Conservation (phyloP, 2,113 vertebrate species). For the Holacanthus passer region DNA sequence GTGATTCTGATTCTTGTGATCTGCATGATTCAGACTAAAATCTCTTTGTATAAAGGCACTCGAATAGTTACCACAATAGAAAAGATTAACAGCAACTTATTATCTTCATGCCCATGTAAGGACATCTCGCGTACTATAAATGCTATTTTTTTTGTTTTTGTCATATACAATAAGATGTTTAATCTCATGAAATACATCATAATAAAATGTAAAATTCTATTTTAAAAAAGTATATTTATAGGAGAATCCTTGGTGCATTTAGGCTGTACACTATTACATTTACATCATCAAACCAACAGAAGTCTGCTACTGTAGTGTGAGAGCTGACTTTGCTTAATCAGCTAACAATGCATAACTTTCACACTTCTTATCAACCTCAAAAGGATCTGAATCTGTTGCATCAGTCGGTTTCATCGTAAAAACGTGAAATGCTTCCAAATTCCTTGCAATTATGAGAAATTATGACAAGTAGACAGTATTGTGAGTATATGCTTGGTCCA, state of each 20-base stretch:
- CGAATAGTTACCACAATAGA: background rate
- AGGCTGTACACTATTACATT: background rate
- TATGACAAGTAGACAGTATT: background rate
- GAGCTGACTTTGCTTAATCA: conserved; percentile 22
- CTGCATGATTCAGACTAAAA: background rate
- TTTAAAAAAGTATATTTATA: background rate
- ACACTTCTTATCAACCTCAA: background rate
- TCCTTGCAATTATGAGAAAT: background rate
- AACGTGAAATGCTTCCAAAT: background rate
- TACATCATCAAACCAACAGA: conserved; percentile 21
- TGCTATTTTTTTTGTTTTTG: background rate
- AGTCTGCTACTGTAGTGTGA: conserved; percentile 1
- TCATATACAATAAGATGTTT: background rate
- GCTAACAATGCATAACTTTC: conserved; percentile 3
- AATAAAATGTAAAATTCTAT: no score
- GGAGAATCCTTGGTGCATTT: background rate
- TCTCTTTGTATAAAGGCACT: background rate
- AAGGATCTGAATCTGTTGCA: background rate
- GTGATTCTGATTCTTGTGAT: background rate
- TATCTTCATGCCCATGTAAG: background rate
- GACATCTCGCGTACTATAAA: background rate
- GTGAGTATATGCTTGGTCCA: background rate
- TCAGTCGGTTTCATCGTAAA: background rate
- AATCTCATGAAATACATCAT: background rate
- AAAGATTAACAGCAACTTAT: background rate